Evolutionary conservation across 2,113 vertebrate genomes (phyloP), one percentile per base, ranked within the genome.

Genomic region (Actinemys pallida): DNA sequence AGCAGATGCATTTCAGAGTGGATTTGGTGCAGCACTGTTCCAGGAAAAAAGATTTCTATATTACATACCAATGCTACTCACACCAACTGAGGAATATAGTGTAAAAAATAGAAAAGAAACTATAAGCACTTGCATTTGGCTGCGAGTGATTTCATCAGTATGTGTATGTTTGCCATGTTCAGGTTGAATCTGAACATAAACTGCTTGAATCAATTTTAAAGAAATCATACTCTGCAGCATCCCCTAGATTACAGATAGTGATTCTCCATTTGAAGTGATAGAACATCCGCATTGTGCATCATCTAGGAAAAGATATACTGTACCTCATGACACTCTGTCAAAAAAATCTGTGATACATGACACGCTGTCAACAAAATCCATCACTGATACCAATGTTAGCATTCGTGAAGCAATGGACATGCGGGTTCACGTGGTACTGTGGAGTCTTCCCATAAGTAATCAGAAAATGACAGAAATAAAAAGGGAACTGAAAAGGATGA

Each of bases 161-260:
- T 85, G 13, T 69, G 5, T 81, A 56, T 84, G 56, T 29, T 53
- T 94, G 72, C 80, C 57, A 20, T 49, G 47, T 75, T 90, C 35
- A 84, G 96, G 80, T 82, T 92, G 95, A 90, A n/a, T 9, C 96
- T 87, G 79, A 93, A 84, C 57, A 88, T 85, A 78, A 94, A 92
- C 89, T 50, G 90, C 93, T 75, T 90, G 90, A 95, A 93, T 6
- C 78, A 93, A 92, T 96, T 95, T 94, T 62, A 76, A 76, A 90
- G 92, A 35, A 69, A 89, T 85, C 65, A 87, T 80, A 39, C 86
- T 92, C 96, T 87, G 86, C 86, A 95, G 69, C 53, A 95, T 53
- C 91, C 88, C 91, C 92, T 52, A 89, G 93, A 93, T 96, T 84
- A 87, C 31, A 90, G 90, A 80, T 88, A 79, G 52, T 0, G 3